These are phyloP conservation scores for Clytia hemisphaerica DNA, from an alignment of 30 jellyfish, hydroid and myxozoan genomes.

Conservation along the genomic window DNA sequence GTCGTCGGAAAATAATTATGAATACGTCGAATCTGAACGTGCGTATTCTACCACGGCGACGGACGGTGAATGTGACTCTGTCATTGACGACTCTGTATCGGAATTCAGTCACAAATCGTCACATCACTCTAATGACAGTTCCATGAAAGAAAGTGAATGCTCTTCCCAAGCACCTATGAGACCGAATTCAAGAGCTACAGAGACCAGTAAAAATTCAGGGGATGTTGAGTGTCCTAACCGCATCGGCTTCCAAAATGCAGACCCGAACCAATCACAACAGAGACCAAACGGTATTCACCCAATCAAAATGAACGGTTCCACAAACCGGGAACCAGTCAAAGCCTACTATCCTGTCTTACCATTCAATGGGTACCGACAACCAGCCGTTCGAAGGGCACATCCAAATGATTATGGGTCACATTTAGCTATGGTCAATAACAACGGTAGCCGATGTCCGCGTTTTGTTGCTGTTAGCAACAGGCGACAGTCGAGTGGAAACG, in stretches of 20 bases:
- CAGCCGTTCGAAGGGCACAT: conserved; percentile 24
- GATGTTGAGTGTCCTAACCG: background rate
- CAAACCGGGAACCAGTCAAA: conserved; percentile 17
- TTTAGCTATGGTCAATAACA: conserved; percentile 16
- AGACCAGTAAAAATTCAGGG: background rate
- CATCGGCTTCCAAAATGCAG: background rate
- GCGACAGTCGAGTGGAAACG: conserved; percentile 13
- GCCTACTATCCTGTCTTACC: conserved; percentile 30
- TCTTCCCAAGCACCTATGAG: background rate
- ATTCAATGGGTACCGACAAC: conserved; percentile 17
- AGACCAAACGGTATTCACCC: no score
- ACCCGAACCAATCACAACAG: no score
- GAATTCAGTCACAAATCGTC: conserved; percentile 25
- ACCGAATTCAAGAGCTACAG: background rate
- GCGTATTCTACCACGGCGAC: conserved; percentile 41
- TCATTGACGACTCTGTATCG: conserved; percentile 9
- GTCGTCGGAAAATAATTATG: background rate
- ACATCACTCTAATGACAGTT: conserved; percentile 22
- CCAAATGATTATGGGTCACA: conserved; percentile 19
- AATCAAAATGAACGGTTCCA: no score
- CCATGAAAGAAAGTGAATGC: conserved; percentile 18
- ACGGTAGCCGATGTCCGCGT: conserved; percentile 16
- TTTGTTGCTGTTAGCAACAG: conserved; percentile 16
- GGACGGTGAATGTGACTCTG: conserved; percentile 45
- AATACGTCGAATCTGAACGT: conserved; percentile 4